Conservation (phyloP, 2,113 vertebrate species). For the Bufo bufo region DNA sequence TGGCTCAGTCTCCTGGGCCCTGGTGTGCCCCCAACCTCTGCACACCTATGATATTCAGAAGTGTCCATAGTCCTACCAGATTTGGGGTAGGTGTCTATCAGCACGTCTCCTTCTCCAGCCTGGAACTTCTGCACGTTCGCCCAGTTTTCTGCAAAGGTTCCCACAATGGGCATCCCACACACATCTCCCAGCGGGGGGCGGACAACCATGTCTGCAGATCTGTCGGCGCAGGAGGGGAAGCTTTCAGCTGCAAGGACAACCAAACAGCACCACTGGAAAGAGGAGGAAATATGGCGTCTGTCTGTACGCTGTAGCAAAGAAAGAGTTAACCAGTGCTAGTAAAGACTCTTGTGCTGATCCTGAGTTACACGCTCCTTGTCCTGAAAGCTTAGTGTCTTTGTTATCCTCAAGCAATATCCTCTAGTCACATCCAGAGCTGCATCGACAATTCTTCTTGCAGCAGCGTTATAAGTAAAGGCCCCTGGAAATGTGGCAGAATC, state of each 20-base stretch:
- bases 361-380: not conserved
- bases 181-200: not conserved
- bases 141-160: slow-evolving; percentile 60
- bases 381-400: not conserved
- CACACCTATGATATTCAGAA: too few species aligned
- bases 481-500: too few species aligned
- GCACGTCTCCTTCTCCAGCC: slow-evolving; percentile 58
- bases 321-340: not conserved
- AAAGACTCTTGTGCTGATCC: not conserved
- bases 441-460: not conserved
- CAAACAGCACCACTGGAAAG: not conserved
- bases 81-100: slow-evolving; percentile 66
- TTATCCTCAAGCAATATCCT: not conserved
- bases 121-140: slow-evolving; percentile 57
- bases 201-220: slow-evolving; percentile 47
- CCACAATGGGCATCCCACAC: slow-evolving; percentile 63
- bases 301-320: not conserved
- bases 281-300: not conserved
- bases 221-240: not conserved
- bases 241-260: not conserved
- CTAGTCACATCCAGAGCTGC: not conserved
- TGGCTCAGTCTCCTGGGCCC: too few species aligned
- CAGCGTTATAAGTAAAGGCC: not conserved
- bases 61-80: slow-evolving; percentile 60
- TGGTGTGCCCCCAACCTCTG: too few species aligned